A percentile compares a stretch with the other conserved stretches of the same genome.
Evolutionary conservation across 1,140 invertebrate genomes (phyloP).

Genomic region (Sesamia nonagrioides): DNA sequence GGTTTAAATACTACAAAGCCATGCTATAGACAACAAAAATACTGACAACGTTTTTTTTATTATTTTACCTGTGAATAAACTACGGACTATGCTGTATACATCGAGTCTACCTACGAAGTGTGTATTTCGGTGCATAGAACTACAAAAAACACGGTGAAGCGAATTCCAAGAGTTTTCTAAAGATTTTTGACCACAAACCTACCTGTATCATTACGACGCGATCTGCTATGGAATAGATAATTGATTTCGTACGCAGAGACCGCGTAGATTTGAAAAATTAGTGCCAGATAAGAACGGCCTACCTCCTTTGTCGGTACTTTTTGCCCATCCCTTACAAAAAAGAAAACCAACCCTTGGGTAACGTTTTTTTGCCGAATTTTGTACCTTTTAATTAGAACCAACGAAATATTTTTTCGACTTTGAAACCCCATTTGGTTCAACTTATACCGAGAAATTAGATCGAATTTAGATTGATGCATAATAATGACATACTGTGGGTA

Average conservation of each 20-base stretch:
- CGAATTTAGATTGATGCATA: constrained; percentile 29
- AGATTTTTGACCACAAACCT: constrained; percentile 25
- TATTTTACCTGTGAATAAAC: constrained; percentile 8
- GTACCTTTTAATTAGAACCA: constrained; percentile 81
- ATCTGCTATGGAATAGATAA: constrained; percentile 48
- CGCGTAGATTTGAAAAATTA: constrained; percentile 76
- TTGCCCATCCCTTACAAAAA: constrained; percentile 71
- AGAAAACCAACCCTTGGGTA: constrained; percentile 67
- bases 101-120: not conserved
- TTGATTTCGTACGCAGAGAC: constrained; percentile 69
- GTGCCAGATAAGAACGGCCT: constrained; percentile 71
- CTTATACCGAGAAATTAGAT: constrained; percentile 51
- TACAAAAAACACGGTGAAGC: constrained; percentile 32
- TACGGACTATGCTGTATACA: constrained; percentile 2
- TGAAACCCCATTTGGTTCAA: constrained; percentile 31
- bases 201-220: constrained; percentile 30
- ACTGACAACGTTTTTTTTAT: not conserved
- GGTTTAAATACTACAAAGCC: constrained; percentile 1
- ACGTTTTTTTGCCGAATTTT: constrained; percentile 72
- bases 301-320: constrained; percentile 80
- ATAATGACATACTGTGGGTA: constrained; percentile 30
- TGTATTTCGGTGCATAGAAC: not conserved
- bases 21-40: constrained; percentile 9
- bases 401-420: constrained; percentile 58
- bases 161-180: constrained; percentile 2